Base-by-base conservation (phyloP, 2,113 vertebrate species). In the Tor tambroides region DNA sequence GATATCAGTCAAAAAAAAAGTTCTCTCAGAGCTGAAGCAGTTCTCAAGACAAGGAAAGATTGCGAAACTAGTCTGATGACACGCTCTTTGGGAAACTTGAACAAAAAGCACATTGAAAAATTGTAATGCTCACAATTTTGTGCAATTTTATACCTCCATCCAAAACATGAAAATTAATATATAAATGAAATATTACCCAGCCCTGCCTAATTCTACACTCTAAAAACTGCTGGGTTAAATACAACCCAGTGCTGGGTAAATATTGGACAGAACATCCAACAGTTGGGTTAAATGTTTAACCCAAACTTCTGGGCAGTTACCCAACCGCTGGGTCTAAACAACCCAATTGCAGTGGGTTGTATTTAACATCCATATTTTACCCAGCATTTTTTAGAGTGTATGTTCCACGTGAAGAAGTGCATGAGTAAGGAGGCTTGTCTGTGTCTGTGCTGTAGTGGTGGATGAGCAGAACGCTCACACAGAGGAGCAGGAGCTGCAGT, bases 401-500 rank as follows among this genome's bases (percentile, higher is more conserved):
- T 8, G 12, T 30, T 77, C 8, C 15, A n/a, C 3, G 38, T 26
- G 1, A 56, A 84, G 35, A 56, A 49, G 12, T 8, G 35, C 23
- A 41, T 28, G 35, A 23, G 14, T 61, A 11, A 5, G 9, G 2
- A 23, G 67, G 7, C 4, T 56, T 67, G 19, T 43, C 3, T 83
- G 14, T 87, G 71, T 87, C n/a, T 80, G 56, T 23, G 10, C 51
- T 84, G 17, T 90, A 99, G 98, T 97, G 92, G 96, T 98, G 56
- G 98, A 99, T 82, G 98, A 99, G 88, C 97, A 98, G 93, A 97
- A 97, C 77, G 92, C 94, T 77, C 95, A 97, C 6, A 91, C 93
- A 0, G 96, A 97, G 85, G 97, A 97, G 59, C 92, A 95, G 15
- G 93, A 94, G 61, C 95, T 94, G 63, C 95, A 95, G 0, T 96